Evolutionary conservation across 1,140 invertebrate genomes (phyloP).

Genomic region (Fragariocoptes setiger): DNA sequence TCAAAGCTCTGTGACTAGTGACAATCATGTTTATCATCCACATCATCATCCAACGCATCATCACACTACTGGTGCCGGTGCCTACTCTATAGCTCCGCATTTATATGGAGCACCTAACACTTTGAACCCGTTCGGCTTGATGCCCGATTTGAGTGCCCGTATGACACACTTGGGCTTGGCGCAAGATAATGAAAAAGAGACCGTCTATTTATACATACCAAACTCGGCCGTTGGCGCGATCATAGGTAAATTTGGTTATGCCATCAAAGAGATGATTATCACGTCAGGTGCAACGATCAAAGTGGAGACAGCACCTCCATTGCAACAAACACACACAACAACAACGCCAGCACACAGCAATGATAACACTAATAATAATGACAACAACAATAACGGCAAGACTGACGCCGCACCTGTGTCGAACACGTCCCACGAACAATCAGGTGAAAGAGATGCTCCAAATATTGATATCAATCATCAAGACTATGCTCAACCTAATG

Average conservation of each 20-base stretch:
- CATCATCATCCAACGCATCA: constrained; percentile 4
- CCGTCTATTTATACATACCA: constrained; percentile 73
- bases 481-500: too few species aligned
- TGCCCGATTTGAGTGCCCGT: constrained; percentile 2
- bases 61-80: constrained; percentile 1
- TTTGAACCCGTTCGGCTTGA: constrained; percentile 26
- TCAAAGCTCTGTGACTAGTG: too few species aligned
- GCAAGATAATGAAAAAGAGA: constrained; percentile 28
- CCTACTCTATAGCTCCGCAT: constrained; percentile 9
- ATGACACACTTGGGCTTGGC: not conserved
- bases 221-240: constrained; percentile 86
- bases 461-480: too few species aligned
- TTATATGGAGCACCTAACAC: constrained; percentile 26
- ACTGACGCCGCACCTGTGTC: too few species aligned
- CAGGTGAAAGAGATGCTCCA: too few species aligned
- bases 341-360: not conserved
- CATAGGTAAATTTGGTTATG: constrained; percentile 78
- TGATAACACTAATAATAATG: not conserved
- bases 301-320: constrained; percentile 7
- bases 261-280: constrained; percentile 83
- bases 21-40: not conserved
- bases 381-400: not conserved
- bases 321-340: not conserved
- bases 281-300: constrained; percentile 79
- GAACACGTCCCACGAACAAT: too few species aligned